Conservation (phyloP, 2,888 invertebrate species). For the Lasioglossum leucozonium region DNA sequence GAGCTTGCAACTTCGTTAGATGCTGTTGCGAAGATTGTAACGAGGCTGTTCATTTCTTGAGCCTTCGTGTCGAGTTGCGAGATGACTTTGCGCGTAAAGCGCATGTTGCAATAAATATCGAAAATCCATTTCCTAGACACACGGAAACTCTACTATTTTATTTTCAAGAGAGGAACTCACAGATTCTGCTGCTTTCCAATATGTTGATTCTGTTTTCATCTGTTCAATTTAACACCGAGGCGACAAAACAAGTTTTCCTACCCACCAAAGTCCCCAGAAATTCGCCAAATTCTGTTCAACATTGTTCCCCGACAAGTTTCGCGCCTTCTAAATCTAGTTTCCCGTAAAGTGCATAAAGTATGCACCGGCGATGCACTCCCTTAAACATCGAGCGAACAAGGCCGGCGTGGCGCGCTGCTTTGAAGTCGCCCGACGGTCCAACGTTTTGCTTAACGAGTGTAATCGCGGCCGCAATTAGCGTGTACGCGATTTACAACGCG, state of each 20-base stretch:
- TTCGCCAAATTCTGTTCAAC: neutral
- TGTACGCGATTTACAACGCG: neutral
- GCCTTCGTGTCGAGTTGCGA: neutral
- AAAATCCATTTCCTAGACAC: neutral
- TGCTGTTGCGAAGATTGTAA: neutral
- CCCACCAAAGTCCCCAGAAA: neutral
- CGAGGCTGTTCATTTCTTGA: neutral
- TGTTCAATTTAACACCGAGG: no score
- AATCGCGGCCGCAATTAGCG: constrained; percentile 2
- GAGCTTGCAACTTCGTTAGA: neutral
- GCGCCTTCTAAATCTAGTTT: neutral
- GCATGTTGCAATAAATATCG: neutral
- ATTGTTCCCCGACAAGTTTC: neutral
- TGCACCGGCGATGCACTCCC: neutral
- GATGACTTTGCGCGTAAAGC: neutral
- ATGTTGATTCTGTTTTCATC: neutral
- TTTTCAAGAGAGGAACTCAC: neutral
- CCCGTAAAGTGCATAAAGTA: neutral
- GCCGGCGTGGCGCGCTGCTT: neutral
- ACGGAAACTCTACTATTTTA: neutral
- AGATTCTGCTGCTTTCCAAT: neutral
- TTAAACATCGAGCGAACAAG: neutral
- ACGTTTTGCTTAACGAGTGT: neutral
- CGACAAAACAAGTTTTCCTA: neutral
- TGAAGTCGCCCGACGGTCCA: neutral